Evolutionary conservation across 2,797 vertebrate genomes (phyloP).

Genomic region (Poeciliopsis gracilis): DNA sequence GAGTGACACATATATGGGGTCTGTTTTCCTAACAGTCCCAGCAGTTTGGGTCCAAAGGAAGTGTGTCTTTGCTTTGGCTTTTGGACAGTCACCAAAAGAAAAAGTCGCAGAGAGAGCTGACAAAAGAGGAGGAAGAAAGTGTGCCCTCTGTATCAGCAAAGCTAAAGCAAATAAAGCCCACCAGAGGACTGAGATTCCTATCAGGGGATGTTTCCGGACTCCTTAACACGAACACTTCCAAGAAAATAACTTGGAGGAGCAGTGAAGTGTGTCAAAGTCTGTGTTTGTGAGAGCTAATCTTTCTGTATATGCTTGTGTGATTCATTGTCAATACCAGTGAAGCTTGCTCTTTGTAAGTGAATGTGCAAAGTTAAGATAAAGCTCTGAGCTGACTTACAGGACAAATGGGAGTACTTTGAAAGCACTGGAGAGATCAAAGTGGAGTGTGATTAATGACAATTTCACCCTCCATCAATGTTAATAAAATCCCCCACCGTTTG

Average conservation of each 20-base stretch:
- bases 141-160: conserved; percentile 69
- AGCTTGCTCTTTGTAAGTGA: conserved; percentile 45
- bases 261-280: conserved; percentile 57
- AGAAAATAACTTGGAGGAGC: conserved; percentile 71
- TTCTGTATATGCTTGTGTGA: conserved; percentile 14
- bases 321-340: conserved; percentile 25
- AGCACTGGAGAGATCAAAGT: conserved; percentile 73
- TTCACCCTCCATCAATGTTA: conserved; percentile 64
- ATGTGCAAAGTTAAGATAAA: conserved; percentile 65
- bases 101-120: conserved; percentile 32
- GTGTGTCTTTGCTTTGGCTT: conserved; percentile 75
- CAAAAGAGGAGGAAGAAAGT: conserved; percentile 54
- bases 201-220: conserved; percentile 76
- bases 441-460: conserved; percentile 68
- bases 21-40: conserved; percentile 61
- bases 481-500: conserved; percentile 46
- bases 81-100: conserved; percentile 59
- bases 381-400: conserved; percentile 48
- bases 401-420: conserved; percentile 68
- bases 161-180: conserved; percentile 76
- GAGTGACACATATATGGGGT: conserved; percentile 48
- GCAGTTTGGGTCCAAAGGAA: conserved; percentile 64
- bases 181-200: conserved; percentile 75
- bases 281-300: conserved; percentile 25
- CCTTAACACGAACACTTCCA: conserved; percentile 73